Conservation (phyloP, 2,888 invertebrate genomes). For the Linnaemya tessellans region DNA sequence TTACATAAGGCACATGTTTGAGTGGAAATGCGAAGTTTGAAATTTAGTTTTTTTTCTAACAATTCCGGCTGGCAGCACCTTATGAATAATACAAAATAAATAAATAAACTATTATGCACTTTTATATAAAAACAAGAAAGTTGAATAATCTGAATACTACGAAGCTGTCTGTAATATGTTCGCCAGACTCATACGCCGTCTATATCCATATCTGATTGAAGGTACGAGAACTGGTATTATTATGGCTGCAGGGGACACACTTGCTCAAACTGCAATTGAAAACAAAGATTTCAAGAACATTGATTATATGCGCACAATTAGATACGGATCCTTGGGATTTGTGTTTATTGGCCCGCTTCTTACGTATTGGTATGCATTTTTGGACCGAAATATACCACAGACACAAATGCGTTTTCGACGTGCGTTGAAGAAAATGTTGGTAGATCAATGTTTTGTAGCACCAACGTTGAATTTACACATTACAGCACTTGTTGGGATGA, state of each 20-base stretch:
- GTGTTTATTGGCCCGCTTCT: constrained; percentile 77
- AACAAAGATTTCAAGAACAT: constrained; percentile 74
- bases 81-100: neutral
- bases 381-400: constrained; percentile 75
- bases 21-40: neutral
- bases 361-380: constrained; percentile 76
- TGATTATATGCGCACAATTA: constrained; percentile 75
- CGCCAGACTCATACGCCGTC: constrained; percentile 1
- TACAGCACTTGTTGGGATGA: constrained; percentile 75
- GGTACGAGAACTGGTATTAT: constrained; percentile 75
- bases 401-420: constrained; percentile 74
- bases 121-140: neutral
- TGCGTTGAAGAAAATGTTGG: constrained; percentile 77
- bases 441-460: constrained; percentile 78
- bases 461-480: constrained; percentile 76
- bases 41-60: neutral
- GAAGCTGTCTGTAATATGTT: constrained; percentile 1
- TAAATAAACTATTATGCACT: neutral
- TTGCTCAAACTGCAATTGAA: constrained; percentile 77
- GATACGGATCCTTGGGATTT: constrained; percentile 77
- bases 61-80: neutral
- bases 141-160: neutral
- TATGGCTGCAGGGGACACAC: constrained; percentile 79
- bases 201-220: constrained; percentile 59
- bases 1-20: neutral